phyloP scores from a whole-genome alignment of 2,888 invertebrate species.

The Zhuqinia jingwanae region DNA sequence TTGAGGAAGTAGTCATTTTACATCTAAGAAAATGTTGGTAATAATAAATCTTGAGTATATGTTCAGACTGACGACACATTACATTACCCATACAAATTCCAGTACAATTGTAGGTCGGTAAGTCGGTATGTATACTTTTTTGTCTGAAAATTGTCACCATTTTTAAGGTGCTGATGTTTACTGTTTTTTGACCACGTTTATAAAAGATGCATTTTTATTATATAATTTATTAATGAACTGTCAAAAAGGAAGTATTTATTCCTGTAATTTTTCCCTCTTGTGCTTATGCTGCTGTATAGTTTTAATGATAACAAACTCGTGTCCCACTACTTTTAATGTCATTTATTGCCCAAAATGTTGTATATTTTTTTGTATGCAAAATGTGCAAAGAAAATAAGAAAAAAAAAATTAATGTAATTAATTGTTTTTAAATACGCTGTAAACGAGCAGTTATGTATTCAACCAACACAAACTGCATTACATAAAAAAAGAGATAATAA shows the following conservation, averaged over 20 bases:
- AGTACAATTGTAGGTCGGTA: too few relatives aligned
- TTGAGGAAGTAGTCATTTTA: background rate
- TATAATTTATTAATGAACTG: conserved; percentile 57
- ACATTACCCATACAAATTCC: too few relatives aligned
- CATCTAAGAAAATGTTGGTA: conserved; percentile 26
- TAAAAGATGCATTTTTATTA: conserved; percentile 57
- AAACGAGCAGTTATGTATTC: conserved; percentile 21
- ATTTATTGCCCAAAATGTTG: background rate
- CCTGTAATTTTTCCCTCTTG: conserved; percentile 35
- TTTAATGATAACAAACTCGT: conserved; percentile 14
- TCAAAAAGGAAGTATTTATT: conserved; percentile 56
- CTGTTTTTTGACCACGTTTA: conserved; percentile 50
- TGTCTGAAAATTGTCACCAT: conserved; percentile 46
- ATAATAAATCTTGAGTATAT: too few relatives aligned
- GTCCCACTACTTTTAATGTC: conserved; percentile 55
- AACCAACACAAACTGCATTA: background rate
- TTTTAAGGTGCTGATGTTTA: conserved; percentile 47
- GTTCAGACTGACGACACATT: too few relatives aligned
- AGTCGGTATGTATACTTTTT: too few relatives aligned
- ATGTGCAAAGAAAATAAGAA: too few relatives aligned
- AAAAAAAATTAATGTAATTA: too few relatives aligned
- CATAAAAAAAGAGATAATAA: background rate
- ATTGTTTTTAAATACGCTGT: conserved; percentile 20
- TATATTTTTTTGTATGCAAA: conserved; percentile 1
- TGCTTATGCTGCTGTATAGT: conserved; percentile 22